Percentiles rank a stretch among this genome's conserved stretches.
Evolutionary conservation across 64 coral and sea anemone species (phyloP).

Genomic region (Exaiptasia diaphana): DNA sequence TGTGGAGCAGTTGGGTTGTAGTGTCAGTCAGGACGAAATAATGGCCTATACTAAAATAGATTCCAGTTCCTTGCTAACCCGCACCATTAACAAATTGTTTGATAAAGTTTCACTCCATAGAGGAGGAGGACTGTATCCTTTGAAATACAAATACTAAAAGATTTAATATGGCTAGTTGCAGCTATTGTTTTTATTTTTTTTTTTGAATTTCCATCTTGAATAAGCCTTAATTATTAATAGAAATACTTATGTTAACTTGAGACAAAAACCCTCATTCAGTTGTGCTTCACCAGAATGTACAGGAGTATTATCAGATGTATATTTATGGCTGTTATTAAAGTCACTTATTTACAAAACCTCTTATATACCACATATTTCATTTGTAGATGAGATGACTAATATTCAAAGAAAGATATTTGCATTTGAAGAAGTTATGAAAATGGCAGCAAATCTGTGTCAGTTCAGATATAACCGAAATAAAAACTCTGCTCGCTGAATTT

Average conservation of each 20-base stretch:
- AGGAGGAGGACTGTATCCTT: background rate
- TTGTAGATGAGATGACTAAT: constrained; percentile 1
- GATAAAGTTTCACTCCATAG: background rate
- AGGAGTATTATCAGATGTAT: background rate
- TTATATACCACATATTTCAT: background rate
- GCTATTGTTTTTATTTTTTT: background rate
- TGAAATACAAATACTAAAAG: background rate
- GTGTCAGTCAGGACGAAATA: background rate
- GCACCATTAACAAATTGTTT: background rate
- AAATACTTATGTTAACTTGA: background rate
- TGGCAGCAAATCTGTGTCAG: background rate
- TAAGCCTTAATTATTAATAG: background rate
- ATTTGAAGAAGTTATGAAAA: constrained; percentile 4
- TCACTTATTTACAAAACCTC: background rate
- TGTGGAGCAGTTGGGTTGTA: background rate
- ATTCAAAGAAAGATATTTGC: background rate
- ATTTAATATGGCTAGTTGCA: background rate
- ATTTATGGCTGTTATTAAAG: background rate
- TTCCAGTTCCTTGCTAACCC: background rate
- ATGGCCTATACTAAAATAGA: background rate
- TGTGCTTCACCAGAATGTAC: too few species aligned
- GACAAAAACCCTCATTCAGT: background rate
- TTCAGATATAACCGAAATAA: background rate
- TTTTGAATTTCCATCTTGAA: background rate
- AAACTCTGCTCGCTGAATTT: background rate